Evolutionary conservation across 2,113 vertebrate genomes (phyloP), one percentile per base, ranked within the genome.

Genomic region (Lepisosteus oculatus): DNA sequence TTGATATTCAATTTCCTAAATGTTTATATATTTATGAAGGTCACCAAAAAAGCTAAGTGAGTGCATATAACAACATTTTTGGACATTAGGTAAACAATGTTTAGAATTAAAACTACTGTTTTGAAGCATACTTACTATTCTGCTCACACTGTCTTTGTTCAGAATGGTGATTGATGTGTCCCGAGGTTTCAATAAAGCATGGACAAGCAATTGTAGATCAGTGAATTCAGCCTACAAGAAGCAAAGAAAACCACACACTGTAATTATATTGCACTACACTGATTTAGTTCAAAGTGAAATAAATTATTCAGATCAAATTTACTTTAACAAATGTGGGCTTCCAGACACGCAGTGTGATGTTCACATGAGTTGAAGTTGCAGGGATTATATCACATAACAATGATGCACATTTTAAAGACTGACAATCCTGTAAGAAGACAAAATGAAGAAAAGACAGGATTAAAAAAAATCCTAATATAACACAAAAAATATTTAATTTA

Each of bases 281-380:
- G n/a, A 8, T 6, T 5, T 51, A 51, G 5, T 3, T 51, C 5
- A 51, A 51, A 51, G 47, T 29, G 29, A 59, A 59, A 4, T 59
- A 14, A 59, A 13, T 4, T 59, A 13, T 59, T 4, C 8, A n/a
- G 4, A 64, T 55, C 54, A 68, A 57, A 82, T 90, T 83, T 80
- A 98, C 97, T 87, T 91, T 92, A 78, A 97, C 91, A 75, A 99
- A 97, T 0, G 97, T 97, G 41, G 93, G 91, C 70, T 95, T 96
- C 97, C 97, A 99, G 71, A 98, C 83, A 80, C 93, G 84, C 78
- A 98, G 85, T 0, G 93, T 96, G 61, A 95, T 70, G 15, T 98
- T 97, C 71, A 98, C 89, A 64, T 95, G 91, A 74, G 87, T 93
- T 8, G 73, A 0, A 0, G 86, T 81, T 6, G 85, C 90, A 11